phyloP scores from a whole-genome alignment of 2,113 vertebrate species.

The Anthoscopus minutus region DNA sequence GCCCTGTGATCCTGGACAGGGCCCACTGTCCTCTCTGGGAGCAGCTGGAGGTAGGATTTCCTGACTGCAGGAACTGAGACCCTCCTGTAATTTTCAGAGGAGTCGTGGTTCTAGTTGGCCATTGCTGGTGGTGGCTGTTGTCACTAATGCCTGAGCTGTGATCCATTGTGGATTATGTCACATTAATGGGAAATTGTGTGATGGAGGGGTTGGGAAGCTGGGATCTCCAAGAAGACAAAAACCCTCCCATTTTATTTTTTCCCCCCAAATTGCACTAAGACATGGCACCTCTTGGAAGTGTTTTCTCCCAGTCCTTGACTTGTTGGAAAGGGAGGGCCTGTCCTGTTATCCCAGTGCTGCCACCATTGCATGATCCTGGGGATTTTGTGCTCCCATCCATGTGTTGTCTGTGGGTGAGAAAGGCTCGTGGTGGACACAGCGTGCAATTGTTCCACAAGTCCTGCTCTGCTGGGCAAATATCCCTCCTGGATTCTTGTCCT shows the following conservation, averaged over 20 bases:
- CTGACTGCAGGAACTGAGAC: neutral
- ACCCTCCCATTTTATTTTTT: neutral
- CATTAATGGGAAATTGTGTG: neutral
- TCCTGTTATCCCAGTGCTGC: neutral
- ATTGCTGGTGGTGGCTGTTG: neutral
- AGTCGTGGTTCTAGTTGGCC: fast-evolving
- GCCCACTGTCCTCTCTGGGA: neutral
- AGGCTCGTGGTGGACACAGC: fast-evolving
- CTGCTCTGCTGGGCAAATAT: neutral
- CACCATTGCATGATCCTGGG: neutral
- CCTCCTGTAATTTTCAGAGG: neutral
- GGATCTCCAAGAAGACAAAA: neutral
- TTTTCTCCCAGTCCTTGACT: neutral
- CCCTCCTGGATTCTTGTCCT: neutral
- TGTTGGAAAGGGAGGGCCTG: neutral
- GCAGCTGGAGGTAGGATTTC: neutral
- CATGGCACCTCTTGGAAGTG: neutral
- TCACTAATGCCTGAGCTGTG: neutral
- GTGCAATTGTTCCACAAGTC: neutral
- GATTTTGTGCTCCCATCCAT: neutral
- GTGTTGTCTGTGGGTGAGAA: neutral
- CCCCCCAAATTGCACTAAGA: neutral
- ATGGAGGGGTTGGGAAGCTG: neutral
- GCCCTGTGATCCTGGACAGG: neutral
- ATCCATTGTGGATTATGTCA: neutral